A percentile compares a stretch with the other conserved stretches of the same genome.
Conservation (phyloP, 2,797 vertebrate genomes). For the Alcedo atthis region DNA sequence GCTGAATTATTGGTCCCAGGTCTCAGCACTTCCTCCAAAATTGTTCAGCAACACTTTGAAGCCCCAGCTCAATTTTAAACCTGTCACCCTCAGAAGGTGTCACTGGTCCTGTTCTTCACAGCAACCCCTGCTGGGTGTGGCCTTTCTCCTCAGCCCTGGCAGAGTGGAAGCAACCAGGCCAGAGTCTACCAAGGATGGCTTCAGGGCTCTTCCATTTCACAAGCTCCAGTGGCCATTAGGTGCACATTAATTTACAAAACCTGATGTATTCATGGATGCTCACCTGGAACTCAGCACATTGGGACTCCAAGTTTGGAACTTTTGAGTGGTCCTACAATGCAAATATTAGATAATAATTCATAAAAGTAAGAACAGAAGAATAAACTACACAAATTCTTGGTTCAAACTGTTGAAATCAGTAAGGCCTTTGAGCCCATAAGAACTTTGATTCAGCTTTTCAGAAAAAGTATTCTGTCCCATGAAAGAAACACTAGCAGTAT, state of each 20-base stretch:
- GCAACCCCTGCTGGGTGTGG: neutral
- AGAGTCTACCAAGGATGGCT: rapidly evolving
- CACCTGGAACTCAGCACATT: neutral
- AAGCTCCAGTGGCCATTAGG: neutral
- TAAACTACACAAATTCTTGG: neutral
- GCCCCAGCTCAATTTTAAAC: neutral
- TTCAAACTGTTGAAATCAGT: neutral
- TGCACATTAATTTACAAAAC: neutral
- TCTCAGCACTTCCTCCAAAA: neutral
- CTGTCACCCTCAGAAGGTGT: neutral
- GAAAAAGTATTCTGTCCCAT: neutral
- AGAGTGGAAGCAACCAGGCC: neutral
- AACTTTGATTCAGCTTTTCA: neutral
- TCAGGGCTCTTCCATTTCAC: neutral
- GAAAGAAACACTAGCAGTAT: neutral
- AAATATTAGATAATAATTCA: neutral
- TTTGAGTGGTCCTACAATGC: neutral
- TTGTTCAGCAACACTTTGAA: neutral
- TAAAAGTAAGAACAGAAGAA: neutral
- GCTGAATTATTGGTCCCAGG: neutral
- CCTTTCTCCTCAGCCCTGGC: neutral
- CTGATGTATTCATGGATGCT: neutral
- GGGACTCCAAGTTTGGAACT: neutral
- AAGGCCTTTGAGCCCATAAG: neutral
- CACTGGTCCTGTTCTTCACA: rapidly evolving